Evolutionary conservation across 2,797 vertebrate species (phyloP).

Genomic region (Tapera naevia): DNA sequence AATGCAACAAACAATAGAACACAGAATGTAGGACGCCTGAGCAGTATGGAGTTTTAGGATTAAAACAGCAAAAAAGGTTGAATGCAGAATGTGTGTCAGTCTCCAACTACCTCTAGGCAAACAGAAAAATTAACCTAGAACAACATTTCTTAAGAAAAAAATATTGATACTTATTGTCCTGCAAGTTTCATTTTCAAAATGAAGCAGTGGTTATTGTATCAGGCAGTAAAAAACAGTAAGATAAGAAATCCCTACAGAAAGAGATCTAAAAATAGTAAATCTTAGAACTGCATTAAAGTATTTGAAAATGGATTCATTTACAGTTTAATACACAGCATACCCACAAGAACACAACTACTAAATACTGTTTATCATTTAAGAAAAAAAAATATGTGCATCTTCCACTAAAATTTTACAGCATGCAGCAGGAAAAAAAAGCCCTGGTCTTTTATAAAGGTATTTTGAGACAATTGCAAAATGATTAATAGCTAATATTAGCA

Average conservation of each 20-base stretch:
- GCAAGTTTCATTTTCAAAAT: not conserved
- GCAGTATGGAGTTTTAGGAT: not conserved
- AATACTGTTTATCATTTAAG: not conserved
- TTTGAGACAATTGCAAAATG: not conserved
- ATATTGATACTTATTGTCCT: not conserved
- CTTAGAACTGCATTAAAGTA: not conserved
- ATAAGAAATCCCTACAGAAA: not conserved
- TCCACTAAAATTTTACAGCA: not conserved
- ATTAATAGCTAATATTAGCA: not conserved
- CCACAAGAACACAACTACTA: not conserved
- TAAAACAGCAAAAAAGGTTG: not conserved
- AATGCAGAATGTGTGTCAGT: not conserved
- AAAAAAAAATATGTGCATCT: not conserved
- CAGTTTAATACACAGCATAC: accelerated
- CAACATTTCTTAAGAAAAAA: not conserved
- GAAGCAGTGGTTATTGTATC: not conserved
- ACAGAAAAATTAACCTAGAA: not conserved
- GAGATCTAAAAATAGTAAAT: not conserved
- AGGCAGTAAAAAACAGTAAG: not conserved
- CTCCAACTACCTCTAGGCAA: not conserved
- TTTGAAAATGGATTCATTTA: not conserved
- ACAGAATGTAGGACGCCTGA: not conserved
- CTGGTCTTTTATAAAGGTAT: not conserved
- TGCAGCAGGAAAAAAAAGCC: not conserved
- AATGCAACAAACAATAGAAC: not conserved